These are phyloP conservation scores for Rapana venosa DNA, from an alignment of 2,888 invertebrate genomes.

Conservation along the genomic window DNA sequence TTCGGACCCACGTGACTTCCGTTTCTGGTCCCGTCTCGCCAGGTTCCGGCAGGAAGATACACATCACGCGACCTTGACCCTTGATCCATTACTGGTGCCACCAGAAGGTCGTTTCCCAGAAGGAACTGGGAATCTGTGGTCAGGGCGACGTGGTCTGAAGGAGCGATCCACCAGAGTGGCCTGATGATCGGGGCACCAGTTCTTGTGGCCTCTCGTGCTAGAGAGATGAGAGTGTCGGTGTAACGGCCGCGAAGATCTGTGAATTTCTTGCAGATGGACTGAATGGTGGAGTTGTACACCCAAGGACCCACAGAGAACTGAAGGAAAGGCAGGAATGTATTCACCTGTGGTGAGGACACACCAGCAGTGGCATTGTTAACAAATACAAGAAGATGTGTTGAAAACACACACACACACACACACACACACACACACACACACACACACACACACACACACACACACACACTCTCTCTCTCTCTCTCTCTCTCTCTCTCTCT, in stretches of 20 bases:
- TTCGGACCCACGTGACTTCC: conserved; percentile 53
- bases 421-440: neutral
- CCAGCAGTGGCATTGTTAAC: neutral
- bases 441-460: conserved; percentile 27
- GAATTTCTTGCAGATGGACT: conserved; percentile 59
- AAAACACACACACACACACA: neutral
- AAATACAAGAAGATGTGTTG: neutral
- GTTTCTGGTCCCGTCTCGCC: conserved; percentile 59
- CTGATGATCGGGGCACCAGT: conserved; percentile 88
- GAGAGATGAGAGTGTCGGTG: conserved; percentile 58
- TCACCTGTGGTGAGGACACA: conserved; percentile 76
- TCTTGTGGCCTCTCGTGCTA: conserved; percentile 62
- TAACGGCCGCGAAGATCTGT: conserved; percentile 63
- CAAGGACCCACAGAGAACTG: conserved; percentile 86
- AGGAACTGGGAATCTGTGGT: conserved; percentile 85
- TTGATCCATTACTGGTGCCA: conserved; percentile 74
- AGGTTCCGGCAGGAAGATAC: conserved; percentile 67
- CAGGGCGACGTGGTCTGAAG: conserved; percentile 87
- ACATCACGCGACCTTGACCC: conserved; percentile 69
- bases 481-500: neutral
- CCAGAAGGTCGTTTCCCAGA: conserved; percentile 72
- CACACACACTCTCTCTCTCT: conserved; percentile 9
- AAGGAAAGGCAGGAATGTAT: conserved; percentile 91
- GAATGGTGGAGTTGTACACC: conserved; percentile 60
- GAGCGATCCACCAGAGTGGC: conserved; percentile 93